phyloP scores from a whole-genome alignment of 2,113 vertebrate genomes.

The Piprites chloris region DNA sequence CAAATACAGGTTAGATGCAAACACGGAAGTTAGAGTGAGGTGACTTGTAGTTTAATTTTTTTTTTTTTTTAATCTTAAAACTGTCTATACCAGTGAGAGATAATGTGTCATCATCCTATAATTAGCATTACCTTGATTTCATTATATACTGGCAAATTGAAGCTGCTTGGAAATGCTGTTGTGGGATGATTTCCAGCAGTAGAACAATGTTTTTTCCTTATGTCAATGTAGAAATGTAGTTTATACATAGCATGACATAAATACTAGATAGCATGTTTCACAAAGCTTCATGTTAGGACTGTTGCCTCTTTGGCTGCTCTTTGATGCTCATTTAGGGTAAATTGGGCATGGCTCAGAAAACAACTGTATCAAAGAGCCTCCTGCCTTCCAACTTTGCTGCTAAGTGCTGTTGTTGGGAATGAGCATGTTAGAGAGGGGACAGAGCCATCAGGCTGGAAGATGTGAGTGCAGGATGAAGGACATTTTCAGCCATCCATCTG shows the following conservation, averaged over 20 bases:
- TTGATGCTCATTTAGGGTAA: not conserved
- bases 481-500: not conserved
- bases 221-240: rapidly evolving
- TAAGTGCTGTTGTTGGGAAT: not conserved
- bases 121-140: not conserved
- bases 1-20: not conserved
- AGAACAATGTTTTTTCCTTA: not conserved
- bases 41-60: not conserved
- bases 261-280: not conserved
- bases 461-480: not conserved
- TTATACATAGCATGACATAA: not conserved
- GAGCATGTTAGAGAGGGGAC: not conserved
- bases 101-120: not conserved
- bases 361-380: not conserved
- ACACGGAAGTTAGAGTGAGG: not conserved
- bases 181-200: not conserved
- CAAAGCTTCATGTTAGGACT: not conserved
- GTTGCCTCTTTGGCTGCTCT: not conserved
- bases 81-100: not conserved
- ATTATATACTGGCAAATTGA: not conserved
- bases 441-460: not conserved
- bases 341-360: not conserved
- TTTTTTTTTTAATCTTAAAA: not conserved
- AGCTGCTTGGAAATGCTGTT: not conserved
- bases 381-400: not conserved